Percentiles rank a stretch among this genome's conserved stretches.
These are phyloP conservation scores for Fulica atra DNA, from an alignment of 2,113 vertebrate species.

Conservation along the genomic window DNA sequence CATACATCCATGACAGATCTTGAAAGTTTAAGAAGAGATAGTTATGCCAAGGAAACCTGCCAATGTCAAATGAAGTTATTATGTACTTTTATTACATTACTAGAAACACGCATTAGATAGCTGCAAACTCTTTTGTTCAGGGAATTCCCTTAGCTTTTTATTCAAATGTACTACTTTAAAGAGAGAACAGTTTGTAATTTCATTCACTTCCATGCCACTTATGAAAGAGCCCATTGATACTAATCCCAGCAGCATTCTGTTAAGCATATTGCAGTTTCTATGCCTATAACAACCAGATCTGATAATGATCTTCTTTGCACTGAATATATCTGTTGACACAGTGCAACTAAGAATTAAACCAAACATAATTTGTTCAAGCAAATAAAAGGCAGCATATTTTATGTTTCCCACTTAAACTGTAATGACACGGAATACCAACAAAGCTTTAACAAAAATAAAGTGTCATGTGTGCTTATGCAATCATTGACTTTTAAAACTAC, in stretches of 20 bases:
- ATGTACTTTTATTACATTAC: not conserved
- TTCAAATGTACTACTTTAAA: not conserved
- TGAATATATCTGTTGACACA: not conserved
- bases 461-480: not conserved
- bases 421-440: not conserved
- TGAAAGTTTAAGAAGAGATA: not conserved
- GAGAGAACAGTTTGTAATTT: not conserved
- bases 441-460: not conserved
- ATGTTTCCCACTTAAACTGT: not conserved
- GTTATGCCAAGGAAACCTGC: not conserved
- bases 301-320: not conserved
- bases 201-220: not conserved
- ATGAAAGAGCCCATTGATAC: not conserved
- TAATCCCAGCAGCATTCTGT: not conserved
- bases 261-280: not conserved
- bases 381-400: not conserved
- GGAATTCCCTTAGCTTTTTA: not conserved
- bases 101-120: not conserved
- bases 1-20: slow-evolving; percentile 22
- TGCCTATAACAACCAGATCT: not conserved
- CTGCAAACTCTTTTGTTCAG: not conserved
- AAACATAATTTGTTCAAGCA: not conserved
- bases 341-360: not conserved
- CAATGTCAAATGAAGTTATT: slow-evolving; percentile 1
- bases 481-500: not conserved